Percentiles rank a stretch among this genome's conserved stretches.
These are phyloP conservation scores for Ditylenchus dipsaci DNA, from an alignment of 1,140 invertebrate genomes.

Conservation along the genomic window DNA sequence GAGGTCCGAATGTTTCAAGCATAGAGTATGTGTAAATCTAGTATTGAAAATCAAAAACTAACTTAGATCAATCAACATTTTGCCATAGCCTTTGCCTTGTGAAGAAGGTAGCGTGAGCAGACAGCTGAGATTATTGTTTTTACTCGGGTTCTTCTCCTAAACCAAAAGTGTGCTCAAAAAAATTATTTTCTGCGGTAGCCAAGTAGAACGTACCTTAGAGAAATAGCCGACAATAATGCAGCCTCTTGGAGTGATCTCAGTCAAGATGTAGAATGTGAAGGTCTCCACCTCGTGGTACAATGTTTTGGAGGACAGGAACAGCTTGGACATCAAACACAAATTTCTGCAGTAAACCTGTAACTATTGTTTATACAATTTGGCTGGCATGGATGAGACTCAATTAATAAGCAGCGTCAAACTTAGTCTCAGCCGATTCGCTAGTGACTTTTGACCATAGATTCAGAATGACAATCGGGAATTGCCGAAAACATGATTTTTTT, in stretches of 20 bases:
- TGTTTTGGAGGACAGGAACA: constrained; percentile 97
- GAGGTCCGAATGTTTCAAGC: no score
- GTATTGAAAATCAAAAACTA: no score
- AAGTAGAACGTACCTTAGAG: no score
- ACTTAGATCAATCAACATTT: constrained; percentile 64
- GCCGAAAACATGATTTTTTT: no score
- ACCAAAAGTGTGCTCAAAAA: constrained; percentile 11
- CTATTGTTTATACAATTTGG: no score
- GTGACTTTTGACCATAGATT: no score
- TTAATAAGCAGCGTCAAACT: no score
- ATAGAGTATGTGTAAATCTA: no score
- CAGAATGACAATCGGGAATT: no score
- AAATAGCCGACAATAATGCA: constrained; percentile 98
- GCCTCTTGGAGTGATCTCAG: constrained; percentile 71
- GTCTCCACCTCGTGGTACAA: constrained; percentile 98
- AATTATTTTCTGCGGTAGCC: no score
- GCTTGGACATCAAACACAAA: constrained; percentile 87
- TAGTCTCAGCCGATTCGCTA: no score
- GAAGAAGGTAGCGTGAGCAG: constrained; percentile 61
- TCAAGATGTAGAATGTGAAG: constrained; percentile 98
- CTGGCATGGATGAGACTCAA: constrained; percentile 1
- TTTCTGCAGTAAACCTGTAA: constrained; percentile 83
- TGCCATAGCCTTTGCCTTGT: constrained; percentile 62
- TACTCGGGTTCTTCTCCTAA: constrained; percentile 91
- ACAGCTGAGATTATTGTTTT: constrained; percentile 85